Evolutionary conservation across 2,113 vertebrate species (phyloP).

Genomic region (cat (Felis catus)): DNA sequence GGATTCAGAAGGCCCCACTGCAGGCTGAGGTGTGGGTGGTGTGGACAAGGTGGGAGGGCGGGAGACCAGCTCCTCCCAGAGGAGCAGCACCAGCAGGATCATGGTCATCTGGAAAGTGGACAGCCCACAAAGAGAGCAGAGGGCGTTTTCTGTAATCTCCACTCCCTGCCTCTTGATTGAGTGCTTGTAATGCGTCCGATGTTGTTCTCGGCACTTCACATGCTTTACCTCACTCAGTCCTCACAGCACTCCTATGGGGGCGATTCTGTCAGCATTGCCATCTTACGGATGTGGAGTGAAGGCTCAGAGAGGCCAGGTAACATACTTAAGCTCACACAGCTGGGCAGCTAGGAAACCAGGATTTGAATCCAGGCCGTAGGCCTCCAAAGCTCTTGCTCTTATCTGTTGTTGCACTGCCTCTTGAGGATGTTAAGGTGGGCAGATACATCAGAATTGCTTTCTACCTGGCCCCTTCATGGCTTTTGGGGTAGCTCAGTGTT

Average conservation of each 20-base stretch:
- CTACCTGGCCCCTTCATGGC: not conserved
- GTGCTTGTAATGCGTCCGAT: not conserved
- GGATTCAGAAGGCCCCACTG: not conserved
- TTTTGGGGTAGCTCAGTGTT: not conserved
- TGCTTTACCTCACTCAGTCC: not conserved
- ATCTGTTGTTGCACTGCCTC: not conserved
- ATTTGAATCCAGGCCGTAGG: not conserved
- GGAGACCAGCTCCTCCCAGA: not conserved
- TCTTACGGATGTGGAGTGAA: not conserved
- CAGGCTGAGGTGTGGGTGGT: not conserved
- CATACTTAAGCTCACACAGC: not conserved
- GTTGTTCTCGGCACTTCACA: not conserved
- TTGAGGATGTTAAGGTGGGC: not conserved
- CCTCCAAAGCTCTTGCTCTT: not conserved
- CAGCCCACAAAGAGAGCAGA: not conserved
- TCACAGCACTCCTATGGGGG: not conserved
- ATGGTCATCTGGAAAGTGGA: not conserved
- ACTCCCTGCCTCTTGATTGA: not conserved
- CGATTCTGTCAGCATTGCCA: accelerated
- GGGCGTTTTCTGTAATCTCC: not conserved
- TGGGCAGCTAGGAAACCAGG: not conserved
- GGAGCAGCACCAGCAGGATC: not conserved
- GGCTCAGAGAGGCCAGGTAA: not conserved
- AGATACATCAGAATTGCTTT: not conserved
- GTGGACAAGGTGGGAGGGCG: not conserved